Evolutionary conservation across 2,888 invertebrate genomes (phyloP).

Genomic region (Papilio gigon): DNA sequence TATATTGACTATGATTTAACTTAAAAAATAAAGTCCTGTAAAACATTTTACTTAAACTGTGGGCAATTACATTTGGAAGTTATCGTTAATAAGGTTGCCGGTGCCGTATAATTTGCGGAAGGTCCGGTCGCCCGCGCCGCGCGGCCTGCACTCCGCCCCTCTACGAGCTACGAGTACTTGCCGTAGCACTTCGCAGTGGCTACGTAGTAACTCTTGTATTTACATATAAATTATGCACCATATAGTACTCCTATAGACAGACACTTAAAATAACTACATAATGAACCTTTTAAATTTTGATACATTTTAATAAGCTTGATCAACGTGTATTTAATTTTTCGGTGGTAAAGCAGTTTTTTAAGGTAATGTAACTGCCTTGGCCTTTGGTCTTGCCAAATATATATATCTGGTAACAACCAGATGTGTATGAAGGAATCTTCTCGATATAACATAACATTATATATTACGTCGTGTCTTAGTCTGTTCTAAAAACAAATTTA

Average conservation of each 20-base stretch:
- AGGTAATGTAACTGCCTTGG: no score
- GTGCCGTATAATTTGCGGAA: slow-evolving; percentile 61
- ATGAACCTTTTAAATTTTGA: no score
- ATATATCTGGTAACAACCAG: no score
- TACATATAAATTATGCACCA: slow-evolving; percentile 59
- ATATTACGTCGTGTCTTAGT: no score
- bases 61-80: slow-evolving; percentile 55
- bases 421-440: no score
- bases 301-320: no score
- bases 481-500: slow-evolving; percentile 15
- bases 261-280: background rate
- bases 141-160: slow-evolving; percentile 36
- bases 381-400: no score
- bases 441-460: no score
- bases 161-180: slow-evolving; percentile 38
- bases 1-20: no score
- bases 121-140: slow-evolving; percentile 52
- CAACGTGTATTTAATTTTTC: no score
- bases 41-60: slow-evolving; percentile 47
- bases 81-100: slow-evolving; percentile 59
- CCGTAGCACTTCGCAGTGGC: slow-evolving; percentile 47
- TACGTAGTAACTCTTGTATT: slow-evolving; percentile 50
- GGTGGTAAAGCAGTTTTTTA: no score
- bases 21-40: background rate
- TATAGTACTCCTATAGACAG: slow-evolving; percentile 39